Evolutionary conservation across 2,888 invertebrate genomes (phyloP).

Genomic region (Ormyrus thymus): DNA sequence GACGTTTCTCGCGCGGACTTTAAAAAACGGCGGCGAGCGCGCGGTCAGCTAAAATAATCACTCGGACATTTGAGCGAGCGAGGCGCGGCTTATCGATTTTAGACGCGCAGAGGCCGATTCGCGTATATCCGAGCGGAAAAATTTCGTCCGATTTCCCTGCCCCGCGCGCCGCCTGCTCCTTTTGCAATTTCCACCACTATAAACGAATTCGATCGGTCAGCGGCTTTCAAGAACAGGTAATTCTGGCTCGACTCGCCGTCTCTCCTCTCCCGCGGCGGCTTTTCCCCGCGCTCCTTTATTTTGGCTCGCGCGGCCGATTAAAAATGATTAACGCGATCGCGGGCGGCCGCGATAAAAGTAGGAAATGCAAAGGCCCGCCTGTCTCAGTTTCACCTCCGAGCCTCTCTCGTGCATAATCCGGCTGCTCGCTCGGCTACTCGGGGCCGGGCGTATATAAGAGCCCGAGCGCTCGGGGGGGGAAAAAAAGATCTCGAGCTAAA

Average conservation of each 20-base stretch:
- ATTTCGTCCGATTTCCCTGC: constrained; percentile 1
- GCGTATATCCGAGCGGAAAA: constrained; percentile 12
- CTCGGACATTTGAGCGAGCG: background rate
- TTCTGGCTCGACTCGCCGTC: constrained; percentile 38
- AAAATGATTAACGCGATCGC: constrained; percentile 47
- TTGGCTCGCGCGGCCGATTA: constrained; percentile 23
- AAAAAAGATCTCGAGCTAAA: constrained; percentile 39
- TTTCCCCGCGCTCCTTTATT: constrained; percentile 37
- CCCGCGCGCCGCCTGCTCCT: background rate
- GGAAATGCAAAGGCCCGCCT: constrained; percentile 50
- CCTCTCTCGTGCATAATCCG: background rate
- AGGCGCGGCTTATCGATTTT: background rate
- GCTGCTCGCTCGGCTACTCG: background rate
- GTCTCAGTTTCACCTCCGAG: constrained; percentile 31
- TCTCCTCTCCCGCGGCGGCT: constrained; percentile 15
- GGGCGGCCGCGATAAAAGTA: constrained; percentile 42
- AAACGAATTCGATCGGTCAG: constrained; percentile 20
- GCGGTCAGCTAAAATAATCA: background rate
- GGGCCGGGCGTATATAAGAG: background rate
- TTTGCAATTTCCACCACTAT: background rate
- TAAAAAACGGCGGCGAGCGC: background rate
- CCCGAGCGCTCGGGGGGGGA: background rate
- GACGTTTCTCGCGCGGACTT: background rate
- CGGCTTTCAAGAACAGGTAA: constrained; percentile 39
- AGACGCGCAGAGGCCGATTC: background rate